phyloP scores from a whole-genome alignment of 2,888 invertebrate species.

The Xanthia icteritia region DNA sequence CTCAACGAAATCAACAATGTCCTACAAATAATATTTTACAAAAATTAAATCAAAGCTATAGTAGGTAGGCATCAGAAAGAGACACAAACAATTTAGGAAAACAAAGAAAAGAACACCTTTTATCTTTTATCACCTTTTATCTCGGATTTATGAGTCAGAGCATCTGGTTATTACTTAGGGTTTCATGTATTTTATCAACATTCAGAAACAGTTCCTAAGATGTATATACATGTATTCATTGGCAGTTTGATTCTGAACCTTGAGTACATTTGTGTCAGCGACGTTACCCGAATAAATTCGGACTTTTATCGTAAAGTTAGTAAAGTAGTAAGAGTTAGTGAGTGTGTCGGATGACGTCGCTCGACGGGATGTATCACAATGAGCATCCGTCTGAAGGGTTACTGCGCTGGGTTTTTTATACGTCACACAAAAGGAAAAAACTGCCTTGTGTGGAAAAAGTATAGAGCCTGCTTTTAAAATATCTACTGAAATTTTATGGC shows the following conservation, averaged over 20 bases:
- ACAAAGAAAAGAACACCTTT: background rate
- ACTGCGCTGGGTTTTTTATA: constrained; percentile 4
- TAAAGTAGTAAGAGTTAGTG: too few relatives aligned
- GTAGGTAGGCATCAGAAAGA: background rate
- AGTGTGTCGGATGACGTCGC: background rate
- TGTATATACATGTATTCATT: background rate
- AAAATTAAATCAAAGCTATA: background rate
- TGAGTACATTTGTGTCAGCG: constrained; percentile 19
- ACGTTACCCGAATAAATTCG: constrained; percentile 24
- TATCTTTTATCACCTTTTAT: too few relatives aligned
- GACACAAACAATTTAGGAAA: background rate
- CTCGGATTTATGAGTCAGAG: background rate
- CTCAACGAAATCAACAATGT: background rate
- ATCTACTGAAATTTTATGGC: background rate
- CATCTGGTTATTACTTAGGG: background rate
- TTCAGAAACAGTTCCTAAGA: background rate
- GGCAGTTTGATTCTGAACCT: constrained; percentile 12
- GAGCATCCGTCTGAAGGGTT: constrained; percentile 22
- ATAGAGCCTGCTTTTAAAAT: background rate
- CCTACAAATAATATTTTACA: background rate
- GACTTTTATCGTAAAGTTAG: too few relatives aligned
- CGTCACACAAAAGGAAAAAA: constrained; percentile 19
- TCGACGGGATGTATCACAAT: constrained; percentile 26
- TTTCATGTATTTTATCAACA: constrained; percentile 17
- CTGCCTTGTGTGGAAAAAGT: background rate